phyloP scores from a whole-genome alignment of 2,888 invertebrate species.

The Dichetophora obliterata region DNA sequence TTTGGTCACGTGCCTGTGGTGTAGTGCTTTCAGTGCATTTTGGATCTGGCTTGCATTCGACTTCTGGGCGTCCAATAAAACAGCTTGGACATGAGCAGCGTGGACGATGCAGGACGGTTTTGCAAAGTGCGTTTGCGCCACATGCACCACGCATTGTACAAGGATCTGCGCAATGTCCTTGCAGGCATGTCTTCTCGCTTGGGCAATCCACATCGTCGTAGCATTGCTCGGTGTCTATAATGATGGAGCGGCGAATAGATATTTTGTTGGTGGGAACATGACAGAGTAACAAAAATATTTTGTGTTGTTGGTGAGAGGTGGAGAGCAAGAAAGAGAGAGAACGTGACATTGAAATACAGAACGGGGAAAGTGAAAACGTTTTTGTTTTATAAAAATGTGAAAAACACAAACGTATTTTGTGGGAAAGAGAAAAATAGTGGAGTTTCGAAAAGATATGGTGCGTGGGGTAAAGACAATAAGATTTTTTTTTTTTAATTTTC shows the following conservation, averaged over 20 bases:
- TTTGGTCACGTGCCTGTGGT: conserved; percentile 72
- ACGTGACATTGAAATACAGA: conserved; percentile 22
- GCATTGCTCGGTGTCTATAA: conserved; percentile 82
- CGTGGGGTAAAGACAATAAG: no score
- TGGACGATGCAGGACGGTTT: conserved; percentile 85
- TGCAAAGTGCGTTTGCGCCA: conserved; percentile 90
- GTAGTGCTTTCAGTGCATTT: conserved; percentile 77
- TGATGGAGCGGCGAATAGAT: conserved; percentile 61
- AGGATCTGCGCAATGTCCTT: conserved; percentile 91
- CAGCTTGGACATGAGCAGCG: conserved; percentile 91
- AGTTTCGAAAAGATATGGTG: conserved; percentile 32
- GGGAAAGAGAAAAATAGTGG: conserved; percentile 35
- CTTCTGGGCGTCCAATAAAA: conserved; percentile 85
- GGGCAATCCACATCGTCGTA: conserved; percentile 92
- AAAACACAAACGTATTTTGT: conserved; percentile 12
- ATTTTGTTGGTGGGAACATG: conserved; percentile 48
- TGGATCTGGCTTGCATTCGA: conserved; percentile 83
- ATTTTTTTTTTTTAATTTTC: neutral
- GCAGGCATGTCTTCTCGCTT: conserved; percentile 91
- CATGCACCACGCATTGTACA: conserved; percentile 90
- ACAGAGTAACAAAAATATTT: conserved; percentile 29
- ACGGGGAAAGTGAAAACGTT: neutral
- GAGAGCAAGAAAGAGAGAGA: conserved; percentile 34
- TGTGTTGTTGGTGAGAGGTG: conserved; percentile 30
- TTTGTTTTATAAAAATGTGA: conserved; percentile 6